These are phyloP conservation scores for Drosophila fungiperda DNA, from an alignment of 2,888 invertebrate genomes.

Conservation along the genomic window DNA sequence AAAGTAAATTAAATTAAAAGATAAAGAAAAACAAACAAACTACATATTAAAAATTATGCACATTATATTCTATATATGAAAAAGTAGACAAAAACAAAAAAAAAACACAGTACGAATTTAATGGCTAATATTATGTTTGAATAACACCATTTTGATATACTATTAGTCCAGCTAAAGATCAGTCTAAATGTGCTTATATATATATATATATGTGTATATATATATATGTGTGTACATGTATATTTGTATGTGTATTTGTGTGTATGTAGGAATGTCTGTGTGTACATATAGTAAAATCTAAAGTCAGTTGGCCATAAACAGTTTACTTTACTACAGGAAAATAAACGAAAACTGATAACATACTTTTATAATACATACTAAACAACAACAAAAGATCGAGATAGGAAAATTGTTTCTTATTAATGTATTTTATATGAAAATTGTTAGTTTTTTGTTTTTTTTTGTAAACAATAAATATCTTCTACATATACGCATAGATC, in stretches of 20 bases:
- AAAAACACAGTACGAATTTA: conserved; percentile 68
- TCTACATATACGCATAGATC: conserved; percentile 21
- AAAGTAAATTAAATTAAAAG: not conserved
- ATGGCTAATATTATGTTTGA: conserved; percentile 41
- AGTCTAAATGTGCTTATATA: conserved; percentile 66
- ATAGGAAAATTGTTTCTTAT: conserved; percentile 55
- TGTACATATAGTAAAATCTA: conserved; percentile 18
- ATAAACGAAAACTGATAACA: conserved; percentile 58
- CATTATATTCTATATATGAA: conserved; percentile 15
- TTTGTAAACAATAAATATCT: conserved; percentile 24
- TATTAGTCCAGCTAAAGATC: conserved; percentile 34
- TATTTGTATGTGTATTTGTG: conserved; percentile 7
- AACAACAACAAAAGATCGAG: conserved; percentile 11
- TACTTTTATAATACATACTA: conserved; percentile 29
- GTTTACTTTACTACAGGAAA: conserved; percentile 62
- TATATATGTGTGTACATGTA: conserved; percentile 6
- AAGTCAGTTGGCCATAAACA: conserved; percentile 51
- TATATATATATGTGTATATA: conserved; percentile 1
- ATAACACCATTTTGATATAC: conserved; percentile 18
- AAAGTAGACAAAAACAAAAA: conserved; percentile 6
- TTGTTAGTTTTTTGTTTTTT: conserved; percentile 40
- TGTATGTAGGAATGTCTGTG: conserved; percentile 17
- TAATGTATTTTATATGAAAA: conserved; percentile 63
- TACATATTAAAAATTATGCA: conserved; percentile 18
- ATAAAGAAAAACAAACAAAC: conserved; percentile 9